Base-by-base conservation (phyloP, 2,888 invertebrate genomes). In the Dicranocentrus wangi region DNA sequence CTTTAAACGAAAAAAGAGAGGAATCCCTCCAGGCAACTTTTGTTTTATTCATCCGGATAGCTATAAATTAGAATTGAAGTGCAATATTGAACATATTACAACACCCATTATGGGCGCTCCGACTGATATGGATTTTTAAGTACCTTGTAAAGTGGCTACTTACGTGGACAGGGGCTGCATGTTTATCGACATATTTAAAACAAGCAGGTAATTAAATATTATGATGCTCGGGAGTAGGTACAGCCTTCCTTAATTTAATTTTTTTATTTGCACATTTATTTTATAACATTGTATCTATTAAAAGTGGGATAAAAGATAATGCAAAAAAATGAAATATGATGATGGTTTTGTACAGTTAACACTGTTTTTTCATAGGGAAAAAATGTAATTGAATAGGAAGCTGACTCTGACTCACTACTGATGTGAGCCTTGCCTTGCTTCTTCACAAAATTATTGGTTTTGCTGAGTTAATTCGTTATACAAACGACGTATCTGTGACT, bases 51-150 rank as follows among this genome's bases (percentile, higher is more conserved):
- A 61, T 61, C 39, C 61, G 28, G 39, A 32, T 17, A 51, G 53
- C 19, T 39, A 72, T 72, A 72, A 72, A 72, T 72, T 63, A 61
- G 1, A 51, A 72, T 53, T 72, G 32, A 63, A 63, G 51, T 72
- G 72, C 19, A 53, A 63, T 63, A 53, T 27, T 15, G 21, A 27
- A 3, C 63, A 53, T 13, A 8, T 32, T 39, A 63, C 23, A 58
- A 58, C 27, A 58, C 23, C 27, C 58, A 25, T 58, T 53, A 58
- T 23, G 25, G n/a, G 25, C n/a, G 51, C 32, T 32, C n/a, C n/a
- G n/a, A n/a, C 43, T 43, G n/a, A 51, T 51, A 51, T 51, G 51
- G 51, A 51, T 51, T 51, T 51, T 51, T 51, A 51, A 51, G 51
- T 51, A 51, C 19, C 17, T 51, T 51, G 51, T 32, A 32, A 32